Percentiles rank a stretch among this genome's conserved stretches.
Conservation (phyloP, 2,888 invertebrate genomes). For the Drosophila imparisetae region DNA sequence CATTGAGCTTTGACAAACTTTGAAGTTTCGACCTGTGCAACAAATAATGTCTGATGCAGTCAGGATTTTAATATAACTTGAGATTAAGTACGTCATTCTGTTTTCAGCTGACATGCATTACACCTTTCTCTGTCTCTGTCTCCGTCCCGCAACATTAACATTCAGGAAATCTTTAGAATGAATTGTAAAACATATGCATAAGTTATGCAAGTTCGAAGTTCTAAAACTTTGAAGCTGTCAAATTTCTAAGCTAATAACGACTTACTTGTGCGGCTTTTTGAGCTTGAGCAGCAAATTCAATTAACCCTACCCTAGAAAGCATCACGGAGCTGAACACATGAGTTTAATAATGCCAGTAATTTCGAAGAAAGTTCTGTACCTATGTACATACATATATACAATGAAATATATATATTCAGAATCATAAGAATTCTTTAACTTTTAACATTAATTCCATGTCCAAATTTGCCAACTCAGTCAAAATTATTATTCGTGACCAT, state of each 20-base stretch:
- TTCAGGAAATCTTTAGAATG: background rate
- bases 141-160: background rate
- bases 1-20: no score
- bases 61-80: background rate
- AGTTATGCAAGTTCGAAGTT: background rate
- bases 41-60: no score
- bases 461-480: background rate
- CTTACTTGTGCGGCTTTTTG: background rate
- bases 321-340: background rate
- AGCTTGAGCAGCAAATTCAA: background rate
- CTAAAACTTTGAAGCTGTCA: background rate
- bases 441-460: background rate
- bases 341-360: background rate
- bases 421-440: background rate
- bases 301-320: background rate
- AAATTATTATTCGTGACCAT: background rate
- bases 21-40: no score
- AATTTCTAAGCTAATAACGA: background rate
- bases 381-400: background rate
- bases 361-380: background rate
- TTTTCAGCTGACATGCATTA: constrained; percentile 5
- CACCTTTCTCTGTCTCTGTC: background rate
- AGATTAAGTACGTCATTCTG: constrained; percentile 8
- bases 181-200: background rate
- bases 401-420: background rate